Percentiles rank a stretch among this genome's conserved stretches.
Conservation (phyloP, 2,888 invertebrate species). For the Oscheius sp. region DNA sequence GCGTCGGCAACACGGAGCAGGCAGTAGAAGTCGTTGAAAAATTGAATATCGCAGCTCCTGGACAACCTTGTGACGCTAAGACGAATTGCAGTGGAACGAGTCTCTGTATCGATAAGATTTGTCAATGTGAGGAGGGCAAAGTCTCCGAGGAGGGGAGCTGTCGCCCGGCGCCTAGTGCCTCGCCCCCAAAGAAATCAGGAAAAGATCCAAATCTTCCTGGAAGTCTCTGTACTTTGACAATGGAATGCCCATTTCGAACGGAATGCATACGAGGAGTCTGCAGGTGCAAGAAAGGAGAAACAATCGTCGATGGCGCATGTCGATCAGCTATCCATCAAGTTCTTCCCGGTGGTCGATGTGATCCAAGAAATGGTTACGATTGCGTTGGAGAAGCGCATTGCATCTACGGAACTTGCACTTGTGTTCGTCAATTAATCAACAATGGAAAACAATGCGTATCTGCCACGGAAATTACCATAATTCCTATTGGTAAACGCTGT, state of each 20-base stretch:
- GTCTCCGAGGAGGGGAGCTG: conserved; percentile 33
- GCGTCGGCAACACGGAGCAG: conserved; percentile 52
- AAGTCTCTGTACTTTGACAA: conserved; percentile 55
- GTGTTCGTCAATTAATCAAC: conserved; percentile 59
- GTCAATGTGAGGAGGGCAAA: conserved; percentile 57
- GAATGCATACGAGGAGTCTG: conserved; percentile 70
- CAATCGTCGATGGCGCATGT: conserved; percentile 65
- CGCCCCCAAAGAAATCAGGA: conserved; percentile 30
- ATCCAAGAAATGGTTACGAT: conserved; percentile 67
- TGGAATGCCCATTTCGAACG: conserved; percentile 67
- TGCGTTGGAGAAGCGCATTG: conserved; percentile 66
- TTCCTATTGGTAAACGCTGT: conserved; percentile 63
- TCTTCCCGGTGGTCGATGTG: conserved; percentile 62
- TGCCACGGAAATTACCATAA: conserved; percentile 45
- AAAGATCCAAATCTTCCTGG: conserved; percentile 51
- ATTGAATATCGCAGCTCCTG: conserved; percentile 54
- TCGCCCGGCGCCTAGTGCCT: conserved; percentile 4
- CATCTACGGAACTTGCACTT: conserved; percentile 63
- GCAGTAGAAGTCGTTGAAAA: conserved; percentile 42
- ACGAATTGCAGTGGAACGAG: conserved; percentile 54
- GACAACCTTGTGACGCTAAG: conserved; percentile 55
- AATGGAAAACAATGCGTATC: conserved; percentile 65
- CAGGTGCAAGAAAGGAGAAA: conserved; percentile 67
- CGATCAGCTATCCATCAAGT: conserved; percentile 63
- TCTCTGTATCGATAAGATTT: conserved; percentile 51